A percentile compares a stretch with the other conserved stretches of the same genome.
These are phyloP conservation scores for Mesoclemmys tuberculata DNA, from an alignment of 2,113 vertebrate genomes.

Conservation along the genomic window DNA sequence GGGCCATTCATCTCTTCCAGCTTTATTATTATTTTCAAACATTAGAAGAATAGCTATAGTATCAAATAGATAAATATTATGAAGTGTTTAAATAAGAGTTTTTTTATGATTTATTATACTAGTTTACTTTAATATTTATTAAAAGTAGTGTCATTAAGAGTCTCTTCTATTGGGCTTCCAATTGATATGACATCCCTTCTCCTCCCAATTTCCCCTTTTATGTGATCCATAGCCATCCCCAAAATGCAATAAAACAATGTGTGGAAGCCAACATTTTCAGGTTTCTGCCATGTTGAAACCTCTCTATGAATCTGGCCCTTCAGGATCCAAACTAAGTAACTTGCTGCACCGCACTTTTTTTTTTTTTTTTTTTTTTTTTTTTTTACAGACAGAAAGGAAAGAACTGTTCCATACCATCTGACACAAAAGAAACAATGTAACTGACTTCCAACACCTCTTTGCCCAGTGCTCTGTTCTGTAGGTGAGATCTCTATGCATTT, in stretches of 20 bases:
- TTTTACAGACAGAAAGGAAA: neutral
- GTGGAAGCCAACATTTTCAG: conserved; percentile 50
- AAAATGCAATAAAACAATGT: conserved; percentile 43
- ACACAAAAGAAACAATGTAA: neutral
- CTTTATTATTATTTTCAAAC: neutral
- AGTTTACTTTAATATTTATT: conserved; percentile 17
- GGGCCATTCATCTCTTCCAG: neutral
- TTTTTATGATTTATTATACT: neutral
- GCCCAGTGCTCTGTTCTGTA: neutral
- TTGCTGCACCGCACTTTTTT: neutral
- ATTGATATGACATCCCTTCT: conserved; percentile 24
- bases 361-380: no score
- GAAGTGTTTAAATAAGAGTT: neutral
- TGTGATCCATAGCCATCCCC: conserved; percentile 49
- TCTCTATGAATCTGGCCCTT: conserved; percentile 5
- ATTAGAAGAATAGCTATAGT: neutral
- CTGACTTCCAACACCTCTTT: neutral
- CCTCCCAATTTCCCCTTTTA: conserved; percentile 32
- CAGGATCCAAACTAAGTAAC: conserved; percentile 26
- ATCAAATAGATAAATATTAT: neutral
- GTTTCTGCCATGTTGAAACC: conserved; percentile 44
- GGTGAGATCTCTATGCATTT: neutral
- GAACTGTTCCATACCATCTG: neutral
- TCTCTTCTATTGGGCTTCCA: conserved; percentile 24
- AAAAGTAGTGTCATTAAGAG: neutral